Base-by-base conservation (phyloP, 2,797 vertebrate species). In the Halcyon leucocephala region DNA sequence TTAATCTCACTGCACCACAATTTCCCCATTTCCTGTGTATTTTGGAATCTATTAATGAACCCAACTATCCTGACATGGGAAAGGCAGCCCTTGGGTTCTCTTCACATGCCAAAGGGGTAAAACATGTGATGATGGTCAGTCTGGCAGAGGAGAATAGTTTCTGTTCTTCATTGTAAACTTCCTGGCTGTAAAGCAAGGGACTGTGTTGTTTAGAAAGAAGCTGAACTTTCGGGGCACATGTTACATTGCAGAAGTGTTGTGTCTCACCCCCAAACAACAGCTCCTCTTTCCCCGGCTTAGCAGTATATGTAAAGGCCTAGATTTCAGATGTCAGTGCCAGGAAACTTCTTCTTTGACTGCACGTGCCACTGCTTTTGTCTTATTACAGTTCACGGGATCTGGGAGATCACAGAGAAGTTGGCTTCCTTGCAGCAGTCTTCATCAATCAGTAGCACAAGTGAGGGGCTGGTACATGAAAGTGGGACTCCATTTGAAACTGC, bases 91-190 rank as follows among this genome's bases (percentile, higher is more conserved):
- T 72, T 81, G 78, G 58, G 64, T 65, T 82, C 73, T 37, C 81
- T 94, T 82, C 62, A 18, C 64, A 19, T 82, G 65, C 66, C 78
- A 92, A 69, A 91, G n/a, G 19, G 33, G 73, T 79, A 91, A 89
- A 67, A n/a, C 46, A 81, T 57, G 65, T 51, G 62, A 58, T 21
- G 48, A 26, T 70, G 71, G 69, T 11, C 13, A 69, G 67, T 70
- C 87, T 95, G 89, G 77, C 44, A 88, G 91, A 90, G 85, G 46
- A 90, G 82, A 90, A 89, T 8, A 14, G 74, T 87, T 93, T 87
- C 61, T 86, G 8, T 93, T 88, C 91, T 72, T 67, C 70, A n/a
- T 24, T 13, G 54, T 60, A 65, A 66, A 57, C 33, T 70, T 89
- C 65, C 81, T 66, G 57, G 86, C 73, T 5, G 64, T 58, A 87